A percentile compares a stretch with the other conserved stretches of the same genome.
These are phyloP conservation scores for Pterocles orientalis DNA, from an alignment of 2,113 vertebrate genomes.

Conservation along the genomic window DNA sequence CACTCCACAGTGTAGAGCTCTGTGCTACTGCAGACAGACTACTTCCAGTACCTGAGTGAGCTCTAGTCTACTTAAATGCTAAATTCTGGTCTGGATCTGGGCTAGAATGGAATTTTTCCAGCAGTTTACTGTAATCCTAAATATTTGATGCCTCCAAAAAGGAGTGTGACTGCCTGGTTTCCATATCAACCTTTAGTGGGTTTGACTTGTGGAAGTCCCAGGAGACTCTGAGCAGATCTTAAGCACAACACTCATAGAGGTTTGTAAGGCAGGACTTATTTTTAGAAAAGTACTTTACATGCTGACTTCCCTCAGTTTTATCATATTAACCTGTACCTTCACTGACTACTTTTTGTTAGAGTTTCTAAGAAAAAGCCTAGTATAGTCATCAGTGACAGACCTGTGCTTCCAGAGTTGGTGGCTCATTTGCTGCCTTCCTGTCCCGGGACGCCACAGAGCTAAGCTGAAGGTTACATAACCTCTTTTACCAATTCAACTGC, in stretches of 20 bases:
- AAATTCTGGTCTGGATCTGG: not conserved
- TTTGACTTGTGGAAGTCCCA: not conserved
- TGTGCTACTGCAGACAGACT: accelerated
- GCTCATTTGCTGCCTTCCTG: not conserved
- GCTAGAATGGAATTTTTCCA: not conserved
- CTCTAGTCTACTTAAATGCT: not conserved
- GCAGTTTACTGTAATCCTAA: not conserved
- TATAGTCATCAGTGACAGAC: not conserved
- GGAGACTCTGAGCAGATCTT: not conserved
- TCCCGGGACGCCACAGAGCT: too few relatives aligned
- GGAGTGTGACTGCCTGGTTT: not conserved
- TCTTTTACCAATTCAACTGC: not conserved
- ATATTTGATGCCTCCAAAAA: not conserved
- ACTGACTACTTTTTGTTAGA: not conserved
- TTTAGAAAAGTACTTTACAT: not conserved
- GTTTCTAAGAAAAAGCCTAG: not conserved
- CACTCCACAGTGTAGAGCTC: not conserved
- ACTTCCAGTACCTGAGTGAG: not conserved
- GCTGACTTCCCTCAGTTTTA: not conserved
- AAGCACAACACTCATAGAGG: not conserved
- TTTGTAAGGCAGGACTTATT: not conserved
- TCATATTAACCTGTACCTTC: not conserved
- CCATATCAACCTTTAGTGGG: not conserved
- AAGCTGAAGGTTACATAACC: not conserved
- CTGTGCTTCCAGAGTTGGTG: not conserved